phyloP scores from a whole-genome alignment of 2,888 invertebrate species.

The Pterobdella sp. region DNA sequence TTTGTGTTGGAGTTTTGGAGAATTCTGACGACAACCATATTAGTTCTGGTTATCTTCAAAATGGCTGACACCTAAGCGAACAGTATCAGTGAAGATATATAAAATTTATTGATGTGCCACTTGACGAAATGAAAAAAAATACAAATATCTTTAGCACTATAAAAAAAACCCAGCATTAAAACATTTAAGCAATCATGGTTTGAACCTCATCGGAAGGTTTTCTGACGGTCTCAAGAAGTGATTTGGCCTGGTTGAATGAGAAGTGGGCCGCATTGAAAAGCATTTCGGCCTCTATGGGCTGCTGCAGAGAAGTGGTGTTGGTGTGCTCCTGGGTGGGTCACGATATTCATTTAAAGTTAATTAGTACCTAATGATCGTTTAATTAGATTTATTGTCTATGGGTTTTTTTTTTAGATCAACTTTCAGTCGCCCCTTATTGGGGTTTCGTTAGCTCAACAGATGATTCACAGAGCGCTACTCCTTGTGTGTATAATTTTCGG shows the following conservation, averaged over 20 bases:
- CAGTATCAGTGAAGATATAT: too few relatives aligned
- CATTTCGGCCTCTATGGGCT: conserved; percentile 1
- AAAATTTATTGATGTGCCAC: too few relatives aligned
- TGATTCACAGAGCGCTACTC: too few relatives aligned
- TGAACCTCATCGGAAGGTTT: conserved; percentile 55
- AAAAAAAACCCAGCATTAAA: too few relatives aligned
- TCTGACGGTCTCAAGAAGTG: conserved; percentile 72
- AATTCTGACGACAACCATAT: conserved; percentile 86
- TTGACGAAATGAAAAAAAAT: too few relatives aligned
- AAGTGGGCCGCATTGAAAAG: conserved; percentile 58
- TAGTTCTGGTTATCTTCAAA: conserved; percentile 83
- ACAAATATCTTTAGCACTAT: too few relatives aligned
- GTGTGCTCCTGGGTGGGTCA: conserved; percentile 22
- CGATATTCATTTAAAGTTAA: not conserved
- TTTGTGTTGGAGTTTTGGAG: conserved; percentile 84
- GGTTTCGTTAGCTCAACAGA: too few relatives aligned
- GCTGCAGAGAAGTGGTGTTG: not conserved
- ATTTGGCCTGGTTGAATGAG: conserved; percentile 41
- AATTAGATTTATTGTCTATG: too few relatives aligned
- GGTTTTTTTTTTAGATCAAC: too few relatives aligned
- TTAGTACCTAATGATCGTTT: not conserved
- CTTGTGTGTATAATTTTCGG: too few relatives aligned
- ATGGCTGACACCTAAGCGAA: conserved; percentile 53
- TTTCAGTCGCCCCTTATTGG: too few relatives aligned
- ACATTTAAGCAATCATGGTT: too few relatives aligned